Base-by-base conservation (phyloP, 1,140 invertebrate species). In the Calephelis virginiensis region DNA sequence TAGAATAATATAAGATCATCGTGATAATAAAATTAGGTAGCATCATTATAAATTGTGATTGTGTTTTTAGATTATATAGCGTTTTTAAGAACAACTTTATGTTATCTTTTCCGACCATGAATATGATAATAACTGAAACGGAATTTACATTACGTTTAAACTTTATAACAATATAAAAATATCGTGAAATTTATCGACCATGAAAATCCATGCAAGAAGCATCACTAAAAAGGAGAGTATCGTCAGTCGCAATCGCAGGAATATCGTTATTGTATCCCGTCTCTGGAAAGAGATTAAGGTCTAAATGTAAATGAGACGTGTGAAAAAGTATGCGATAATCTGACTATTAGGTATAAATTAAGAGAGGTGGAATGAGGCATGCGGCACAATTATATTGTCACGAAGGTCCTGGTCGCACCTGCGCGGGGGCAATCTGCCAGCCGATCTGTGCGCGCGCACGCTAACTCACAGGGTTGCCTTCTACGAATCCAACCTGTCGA, bases 271-370 rank as follows among this genome's bases (percentile, higher is more conserved):
- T 85, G 81, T 83, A 78, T 76, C 78, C 78, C 77, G 71, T 66
- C 69, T 72, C 61, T 65, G 67, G 63, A 62, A 48, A 48, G 65
- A 75, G 85, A 86, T 90, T 84, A 86, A 78, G 74, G 80, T 73
- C 81, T 83, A 83, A 86, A 90, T 90, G 85, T 82, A 90, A 90
- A 90, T 90, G 85, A 90, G 85, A 88, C 85, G 80, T 86, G 83
- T 73, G 81, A 86, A 89, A 85, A 89, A 87, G 85, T 85, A 81
- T 80, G 71, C 82, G 85, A 89, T 89, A 84, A 89, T 88, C 85
- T 87, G 75, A 77, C 85, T 86, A 87, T 89, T 89, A 89, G 84
- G 86, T 88, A 85, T 89, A 89, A 89, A 89, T 89, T 87, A 87
- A 89, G 83, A 78, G 77, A 74, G 64, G 69, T 45, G 77, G 81